A percentile compares a stretch with the other conserved stretches of the same genome.
Conservation (phyloP, 2,888 invertebrate genomes). For the Drosophila macrospina region DNA sequence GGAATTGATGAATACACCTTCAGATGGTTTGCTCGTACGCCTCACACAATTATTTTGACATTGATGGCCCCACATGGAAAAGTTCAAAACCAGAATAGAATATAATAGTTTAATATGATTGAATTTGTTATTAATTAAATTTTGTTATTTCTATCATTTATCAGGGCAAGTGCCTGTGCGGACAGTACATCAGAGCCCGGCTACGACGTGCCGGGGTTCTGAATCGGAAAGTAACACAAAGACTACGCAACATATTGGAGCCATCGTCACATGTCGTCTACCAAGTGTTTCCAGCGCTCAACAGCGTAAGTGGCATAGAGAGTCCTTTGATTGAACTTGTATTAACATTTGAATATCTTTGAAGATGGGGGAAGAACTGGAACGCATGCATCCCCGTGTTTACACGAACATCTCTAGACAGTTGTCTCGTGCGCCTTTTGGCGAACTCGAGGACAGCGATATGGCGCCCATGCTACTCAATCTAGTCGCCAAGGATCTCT, state of each 20-base stretch:
- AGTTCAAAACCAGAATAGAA: slow-evolving; percentile 50
- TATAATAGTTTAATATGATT: slow-evolving; percentile 38
- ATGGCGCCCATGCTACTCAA: slow-evolving; percentile 87
- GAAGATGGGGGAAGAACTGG: slow-evolving; percentile 89
- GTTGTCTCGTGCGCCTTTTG: slow-evolving; percentile 88
- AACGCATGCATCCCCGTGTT: slow-evolving; percentile 91
- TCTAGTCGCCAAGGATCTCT: slow-evolving; percentile 90
- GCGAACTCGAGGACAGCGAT: slow-evolving; percentile 86
- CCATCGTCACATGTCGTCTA: slow-evolving; percentile 86
- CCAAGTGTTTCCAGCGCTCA: slow-evolving; percentile 89
- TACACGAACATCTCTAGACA: slow-evolving; percentile 91
- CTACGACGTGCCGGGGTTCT: slow-evolving; percentile 91
- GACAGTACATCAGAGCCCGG: slow-evolving; percentile 91
- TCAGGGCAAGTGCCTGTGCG: slow-evolving; percentile 90
- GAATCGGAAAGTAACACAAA: slow-evolving; percentile 90
- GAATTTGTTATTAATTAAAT: slow-evolving; percentile 48
- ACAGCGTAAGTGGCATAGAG: slow-evolving; percentile 85
- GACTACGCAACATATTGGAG: slow-evolving; percentile 88
- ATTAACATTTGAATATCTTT: slow-evolving; percentile 52
- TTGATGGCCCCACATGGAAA: slow-evolving; percentile 33
- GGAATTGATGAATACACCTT: slow-evolving; percentile 41
- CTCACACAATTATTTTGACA: slow-evolving; percentile 10
- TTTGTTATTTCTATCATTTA: slow-evolving; percentile 14
- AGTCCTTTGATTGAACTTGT: neutral
- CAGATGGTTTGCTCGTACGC: neutral